Conservation (phyloP, 2,113 vertebrate genomes). For the Triplophysa siluroides region DNA sequence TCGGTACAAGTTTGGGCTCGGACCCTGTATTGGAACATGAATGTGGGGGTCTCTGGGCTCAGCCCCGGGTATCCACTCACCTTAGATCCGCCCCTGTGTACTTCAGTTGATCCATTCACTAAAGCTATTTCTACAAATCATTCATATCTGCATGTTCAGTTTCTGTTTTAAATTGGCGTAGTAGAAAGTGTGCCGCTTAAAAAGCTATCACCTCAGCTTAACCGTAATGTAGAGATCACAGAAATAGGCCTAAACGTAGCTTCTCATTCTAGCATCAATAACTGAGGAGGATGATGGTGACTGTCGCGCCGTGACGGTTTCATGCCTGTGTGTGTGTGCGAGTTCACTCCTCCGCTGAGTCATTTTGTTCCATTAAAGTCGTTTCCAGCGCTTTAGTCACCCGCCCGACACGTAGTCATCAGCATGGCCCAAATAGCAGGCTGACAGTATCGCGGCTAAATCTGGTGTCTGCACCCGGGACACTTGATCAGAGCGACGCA, state of each 20-base stretch:
- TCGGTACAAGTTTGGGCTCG: too few species aligned
- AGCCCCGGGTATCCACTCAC: too few species aligned
- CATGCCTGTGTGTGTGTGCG: conserved; percentile 48
- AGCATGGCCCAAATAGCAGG: conserved; percentile 41
- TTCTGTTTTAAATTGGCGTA: too few species aligned
- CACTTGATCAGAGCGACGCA: background rate
- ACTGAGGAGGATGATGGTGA: background rate
- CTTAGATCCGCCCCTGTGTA: too few species aligned
- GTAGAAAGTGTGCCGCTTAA: too few species aligned
- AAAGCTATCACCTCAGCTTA: background rate
- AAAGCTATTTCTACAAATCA: too few species aligned
- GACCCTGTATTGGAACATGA: too few species aligned
- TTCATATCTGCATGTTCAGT: too few species aligned
- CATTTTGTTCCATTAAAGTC: conserved; percentile 31
- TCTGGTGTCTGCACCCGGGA: conserved; percentile 10
- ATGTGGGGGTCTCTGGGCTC: too few species aligned
- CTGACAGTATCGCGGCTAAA: conserved; percentile 47
- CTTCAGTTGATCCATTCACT: too few species aligned
- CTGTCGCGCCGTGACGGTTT: background rate
- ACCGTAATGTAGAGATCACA: background rate
- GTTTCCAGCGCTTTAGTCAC: conserved; percentile 47
- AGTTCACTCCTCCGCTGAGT: conserved; percentile 42
- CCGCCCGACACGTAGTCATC: conserved; percentile 49
- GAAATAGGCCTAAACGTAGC: background rate
- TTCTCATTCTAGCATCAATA: background rate